These are phyloP conservation scores for Tromatobia lineatoria DNA, from an alignment of 2,888 invertebrate genomes.

Conservation along the genomic window DNA sequence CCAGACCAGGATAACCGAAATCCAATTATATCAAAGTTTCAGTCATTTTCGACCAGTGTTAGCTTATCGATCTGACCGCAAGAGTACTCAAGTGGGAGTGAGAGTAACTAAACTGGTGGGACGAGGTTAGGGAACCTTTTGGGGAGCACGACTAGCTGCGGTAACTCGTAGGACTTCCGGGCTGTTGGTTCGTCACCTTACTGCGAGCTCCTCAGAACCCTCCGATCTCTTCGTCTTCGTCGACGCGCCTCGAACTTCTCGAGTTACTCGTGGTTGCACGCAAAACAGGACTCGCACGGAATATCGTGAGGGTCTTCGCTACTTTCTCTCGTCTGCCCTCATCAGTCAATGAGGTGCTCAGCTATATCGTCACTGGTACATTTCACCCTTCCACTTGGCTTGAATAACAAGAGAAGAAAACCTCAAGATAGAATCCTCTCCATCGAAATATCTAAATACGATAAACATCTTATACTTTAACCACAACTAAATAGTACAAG, in stretches of 20 bases:
- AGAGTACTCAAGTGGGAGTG: slow-evolving; percentile 61
- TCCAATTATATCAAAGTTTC: slow-evolving; percentile 66
- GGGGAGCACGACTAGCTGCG: slow-evolving; percentile 50
- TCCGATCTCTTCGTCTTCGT: slow-evolving; percentile 67
- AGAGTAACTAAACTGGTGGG: slow-evolving; percentile 60
- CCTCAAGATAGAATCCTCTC: slow-evolving; percentile 7
- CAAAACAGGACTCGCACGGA: slow-evolving; percentile 65
- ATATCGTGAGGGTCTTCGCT: slow-evolving; percentile 67
- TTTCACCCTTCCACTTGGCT: slow-evolving; percentile 35
- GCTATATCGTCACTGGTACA: slow-evolving; percentile 32
- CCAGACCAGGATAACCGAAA: slow-evolving; percentile 63
- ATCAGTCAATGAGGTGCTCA: slow-evolving; percentile 2
- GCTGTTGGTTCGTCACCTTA: slow-evolving; percentile 68
- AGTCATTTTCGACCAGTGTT: slow-evolving; percentile 59
- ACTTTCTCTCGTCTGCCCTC: slow-evolving; percentile 37
- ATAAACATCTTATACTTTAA: neutral
- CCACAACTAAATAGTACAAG: neutral
- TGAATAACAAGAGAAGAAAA: slow-evolving; percentile 44
- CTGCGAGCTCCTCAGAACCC: slow-evolving; percentile 67
- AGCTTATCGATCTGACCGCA: slow-evolving; percentile 63
- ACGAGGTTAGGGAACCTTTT: slow-evolving; percentile 45
- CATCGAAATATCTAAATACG: slow-evolving; percentile 46
- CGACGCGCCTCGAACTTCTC: slow-evolving; percentile 61
- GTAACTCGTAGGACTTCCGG: slow-evolving; percentile 69
- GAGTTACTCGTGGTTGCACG: slow-evolving; percentile 69